Evolutionary conservation across 2,888 invertebrate genomes (phyloP).

Genomic region (Flexamia atlantica): DNA sequence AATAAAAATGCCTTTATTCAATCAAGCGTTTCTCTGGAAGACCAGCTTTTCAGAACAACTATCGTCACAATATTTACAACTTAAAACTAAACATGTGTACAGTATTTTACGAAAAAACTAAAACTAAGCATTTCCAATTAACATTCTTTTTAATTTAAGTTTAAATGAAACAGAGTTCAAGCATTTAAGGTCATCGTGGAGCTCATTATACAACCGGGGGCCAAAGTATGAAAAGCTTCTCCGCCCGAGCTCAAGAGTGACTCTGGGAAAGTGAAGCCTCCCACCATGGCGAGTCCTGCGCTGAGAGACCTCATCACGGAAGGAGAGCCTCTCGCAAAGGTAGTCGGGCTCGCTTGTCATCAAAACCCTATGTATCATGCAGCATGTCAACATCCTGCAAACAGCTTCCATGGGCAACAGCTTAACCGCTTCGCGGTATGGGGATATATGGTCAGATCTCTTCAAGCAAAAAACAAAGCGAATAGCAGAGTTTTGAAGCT

Average conservation of each 20-base stretch:
- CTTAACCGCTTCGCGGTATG: neutral
- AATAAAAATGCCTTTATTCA: too few relatives aligned
- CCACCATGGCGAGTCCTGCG: slow-evolving; percentile 17
- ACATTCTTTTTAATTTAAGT: neutral
- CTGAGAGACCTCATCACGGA: slow-evolving; percentile 20
- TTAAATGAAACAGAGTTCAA: neutral
- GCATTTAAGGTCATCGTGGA: neutral
- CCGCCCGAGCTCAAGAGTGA: neutral
- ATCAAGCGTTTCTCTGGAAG: too few relatives aligned
- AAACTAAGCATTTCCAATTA: too few relatives aligned
- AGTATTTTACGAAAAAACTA: too few relatives aligned
- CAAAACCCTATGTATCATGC: slow-evolving; percentile 25
- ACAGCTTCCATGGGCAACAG: slow-evolving; percentile 9
- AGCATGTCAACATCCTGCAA: slow-evolving; percentile 15
- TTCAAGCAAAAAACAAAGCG: slow-evolving; percentile 1
- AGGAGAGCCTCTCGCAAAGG: neutral
- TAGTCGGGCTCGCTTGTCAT: neutral
- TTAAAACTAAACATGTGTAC: too few relatives aligned
- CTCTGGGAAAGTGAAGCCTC: slow-evolving; percentile 9
- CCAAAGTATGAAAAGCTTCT: slow-evolving; percentile 2
- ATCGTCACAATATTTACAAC: too few relatives aligned
- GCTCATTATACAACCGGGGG: neutral
- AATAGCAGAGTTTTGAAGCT: neutral
- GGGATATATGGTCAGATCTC: neutral
- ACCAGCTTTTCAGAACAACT: too few relatives aligned